Evolutionary conservation across 2,888 invertebrate species (phyloP), one percentile per base, ranked within the genome.

Genomic region (Drosophila neonasuta): DNA sequence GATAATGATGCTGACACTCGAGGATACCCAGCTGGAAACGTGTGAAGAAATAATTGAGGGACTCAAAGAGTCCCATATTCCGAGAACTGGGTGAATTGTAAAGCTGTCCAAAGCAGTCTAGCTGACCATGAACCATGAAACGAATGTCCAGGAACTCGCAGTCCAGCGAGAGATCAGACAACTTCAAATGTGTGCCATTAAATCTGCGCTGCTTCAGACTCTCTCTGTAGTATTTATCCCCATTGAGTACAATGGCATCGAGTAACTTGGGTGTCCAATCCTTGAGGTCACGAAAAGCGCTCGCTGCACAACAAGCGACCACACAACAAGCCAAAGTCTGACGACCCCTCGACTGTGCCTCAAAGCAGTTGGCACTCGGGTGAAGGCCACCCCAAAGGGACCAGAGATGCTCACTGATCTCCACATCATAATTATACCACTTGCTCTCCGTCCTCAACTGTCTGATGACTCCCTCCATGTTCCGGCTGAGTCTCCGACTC

Each of bases 361-460:
- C 89, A 84, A 95, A 95, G 73, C 91, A 92, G 0, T 83, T 70
- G 46, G 94, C 93, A 41, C 91, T 86, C 8, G 94, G 94, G 90
- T 94, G 94, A 29, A 94, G 78, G 10, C 92, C 92, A 1, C 94
- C 94, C 92, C 94, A 93, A 1, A 95, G 89, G 0, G 95, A 94
- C 90, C 92, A 95, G 0, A 95, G 89, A 75, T 94, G 94, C 1
- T 93, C 92, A 1, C 92, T 92, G 69, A 94, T 93, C 83, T 95
- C 95, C 3, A 94, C 92, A 66, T 94, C 93, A 92, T 93, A 95
- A 11, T 84, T 73, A 49, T 70, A 74, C 66, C 93, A 92, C 79
- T 93, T 93, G 3, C 80, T 73, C 1, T 13, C 13, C 20, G 11
- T 1, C 0, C 68, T 44, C 46, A 62, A 60, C n/a, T 77, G 60